Evolutionary conservation across 2,113 vertebrate genomes (phyloP).

Genomic region (Antechinus stuartii): DNA sequence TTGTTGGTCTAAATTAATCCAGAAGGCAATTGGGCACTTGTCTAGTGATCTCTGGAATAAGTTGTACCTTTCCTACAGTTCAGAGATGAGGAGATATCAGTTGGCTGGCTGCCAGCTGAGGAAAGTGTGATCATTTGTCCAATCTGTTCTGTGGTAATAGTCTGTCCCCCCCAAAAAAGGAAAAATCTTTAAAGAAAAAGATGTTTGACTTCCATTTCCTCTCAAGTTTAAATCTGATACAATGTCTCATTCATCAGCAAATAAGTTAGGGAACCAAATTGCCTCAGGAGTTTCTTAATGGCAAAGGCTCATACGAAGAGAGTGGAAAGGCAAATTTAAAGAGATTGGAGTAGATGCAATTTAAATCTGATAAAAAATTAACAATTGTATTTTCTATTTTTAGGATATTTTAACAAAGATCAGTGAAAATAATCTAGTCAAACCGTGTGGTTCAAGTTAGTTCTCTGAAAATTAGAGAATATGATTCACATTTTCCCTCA

Average conservation of each 20-base stretch:
- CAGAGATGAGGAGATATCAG: background rate
- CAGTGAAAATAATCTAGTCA: background rate
- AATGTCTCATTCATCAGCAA: conserved; percentile 7
- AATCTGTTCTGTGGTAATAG: background rate
- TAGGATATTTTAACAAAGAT: conserved; percentile 28
- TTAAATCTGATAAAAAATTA: background rate
- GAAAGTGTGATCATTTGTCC: background rate
- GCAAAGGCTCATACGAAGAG: background rate
- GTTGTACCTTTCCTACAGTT: background rate
- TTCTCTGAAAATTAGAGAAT: background rate
- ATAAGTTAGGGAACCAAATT: conserved; percentile 5
- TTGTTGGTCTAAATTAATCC: conserved; percentile 3
- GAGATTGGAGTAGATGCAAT: background rate
- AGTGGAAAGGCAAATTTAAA: background rate
- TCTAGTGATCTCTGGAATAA: background rate
- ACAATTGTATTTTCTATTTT: background rate
- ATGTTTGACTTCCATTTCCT: background rate
- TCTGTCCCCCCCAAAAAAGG: background rate
- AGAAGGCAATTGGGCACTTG: background rate
- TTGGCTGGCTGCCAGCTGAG: too few relatives aligned
- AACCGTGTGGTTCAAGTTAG: background rate
- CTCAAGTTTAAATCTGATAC: conserved; percentile 2
- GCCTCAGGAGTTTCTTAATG: background rate
- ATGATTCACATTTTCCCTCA: background rate
- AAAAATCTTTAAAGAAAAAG: conserved; percentile 10